Base-by-base conservation (phyloP, 2,888 invertebrate genomes). In the Tortrix viridana region DNA sequence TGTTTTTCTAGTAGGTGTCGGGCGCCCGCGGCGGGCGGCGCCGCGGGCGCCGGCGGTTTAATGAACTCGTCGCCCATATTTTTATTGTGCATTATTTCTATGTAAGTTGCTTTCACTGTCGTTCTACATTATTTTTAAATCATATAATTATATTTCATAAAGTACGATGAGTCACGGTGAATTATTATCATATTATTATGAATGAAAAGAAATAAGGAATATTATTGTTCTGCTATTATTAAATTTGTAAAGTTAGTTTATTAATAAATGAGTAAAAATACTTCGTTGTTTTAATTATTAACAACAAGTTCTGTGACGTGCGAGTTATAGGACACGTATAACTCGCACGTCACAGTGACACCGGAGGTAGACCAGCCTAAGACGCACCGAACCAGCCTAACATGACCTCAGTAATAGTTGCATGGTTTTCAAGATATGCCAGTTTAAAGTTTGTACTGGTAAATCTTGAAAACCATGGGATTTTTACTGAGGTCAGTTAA, bases 231-330 rank as follows among this genome's bases (percentile, higher is more conserved):
- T 88, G 91, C 92, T 92, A 92, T 92, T 92, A 92, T 92, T 92
- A 91, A 90, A 92, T 92, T 92, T 91, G 91, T 92, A 92, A 92
- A 92, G 91, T 92, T 92, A 92, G 92, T 92, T 92, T 92, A 92
- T 92, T 92, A 92, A 91, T 92, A 92, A 92, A 92, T 90, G 89
- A 91, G 85, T 89, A 91, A 92, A 89, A 83, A 82, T 71, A 66
- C 65, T 79, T 72, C 74, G 74, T 86, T 77, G 84, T 88, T 88
- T 90, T 77, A 79, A 73, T 83, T 68, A 48, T 62, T 32, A 12
- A 1, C 32, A 3, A n/a, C n/a, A 12, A 32, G 0, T 7, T 3
- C 12, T 3, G 32, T 32, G 9, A 32, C 32, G 32, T 2, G 9
- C 6, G n/a, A n/a, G n/a, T n/a, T n/a, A n/a, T n/a, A n/a, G n/a